phyloP scores from a whole-genome alignment of 2,888 invertebrate genomes.

The Drosophila mercatorum region DNA sequence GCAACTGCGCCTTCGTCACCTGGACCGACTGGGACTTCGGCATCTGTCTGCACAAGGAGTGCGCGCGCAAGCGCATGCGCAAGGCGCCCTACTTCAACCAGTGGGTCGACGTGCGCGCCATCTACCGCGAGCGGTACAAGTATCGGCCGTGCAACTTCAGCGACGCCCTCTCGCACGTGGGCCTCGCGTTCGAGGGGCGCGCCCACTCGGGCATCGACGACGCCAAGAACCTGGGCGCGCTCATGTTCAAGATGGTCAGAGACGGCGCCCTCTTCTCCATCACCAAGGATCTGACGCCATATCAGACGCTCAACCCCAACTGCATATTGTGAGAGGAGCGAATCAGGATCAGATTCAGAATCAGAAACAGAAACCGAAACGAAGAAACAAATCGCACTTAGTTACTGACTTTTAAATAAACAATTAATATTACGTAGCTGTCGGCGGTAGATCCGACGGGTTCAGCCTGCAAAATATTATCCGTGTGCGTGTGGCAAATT shows the following conservation, averaged over 20 bases:
- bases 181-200: constrained; percentile 86
- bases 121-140: constrained; percentile 86
- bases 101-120: constrained; percentile 87
- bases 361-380: constrained; percentile 10
- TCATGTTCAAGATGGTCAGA: constrained; percentile 86
- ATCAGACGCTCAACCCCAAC: constrained; percentile 82
- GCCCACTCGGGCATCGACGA: constrained; percentile 88
- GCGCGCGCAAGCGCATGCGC: constrained; percentile 86
- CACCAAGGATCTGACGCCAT: constrained; percentile 85
- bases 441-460: constrained; percentile 25
- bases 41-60: constrained; percentile 87
- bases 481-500: constrained; percentile 7
- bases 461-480: constrained; percentile 18
- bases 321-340: constrained; percentile 71
- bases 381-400: constrained; percentile 41
- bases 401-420: constrained; percentile 52
- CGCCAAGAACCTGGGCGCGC: constrained; percentile 87
- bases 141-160: constrained; percentile 85
- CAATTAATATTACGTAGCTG: constrained; percentile 19
- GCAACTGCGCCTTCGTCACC: constrained; percentile 86
- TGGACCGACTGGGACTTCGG: constrained; percentile 89
- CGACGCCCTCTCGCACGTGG: constrained; percentile 86
- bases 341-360: constrained; percentile 7
- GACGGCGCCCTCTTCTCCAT: constrained; percentile 86
- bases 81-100: constrained; percentile 86